Conservation (phyloP, 2,113 vertebrate species). For the Diadophis punctatus region DNA sequence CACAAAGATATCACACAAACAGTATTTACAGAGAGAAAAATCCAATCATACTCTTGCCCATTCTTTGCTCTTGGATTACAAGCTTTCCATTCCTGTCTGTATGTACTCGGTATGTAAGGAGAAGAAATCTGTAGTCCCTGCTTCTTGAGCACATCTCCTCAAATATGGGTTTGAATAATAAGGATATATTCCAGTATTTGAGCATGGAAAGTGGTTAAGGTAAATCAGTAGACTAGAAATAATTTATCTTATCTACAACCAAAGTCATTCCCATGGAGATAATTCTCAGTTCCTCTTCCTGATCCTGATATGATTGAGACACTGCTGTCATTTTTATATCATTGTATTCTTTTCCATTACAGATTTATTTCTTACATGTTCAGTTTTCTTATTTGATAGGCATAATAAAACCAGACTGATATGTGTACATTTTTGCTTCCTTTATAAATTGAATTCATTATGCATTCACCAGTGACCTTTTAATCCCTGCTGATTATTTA, state of each 20-base stretch:
- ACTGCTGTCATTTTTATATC: neutral
- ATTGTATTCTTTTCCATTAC: neutral
- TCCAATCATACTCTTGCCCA: neutral
- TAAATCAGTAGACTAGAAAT: neutral
- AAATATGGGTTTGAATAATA: neutral
- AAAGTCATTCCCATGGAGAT: neutral
- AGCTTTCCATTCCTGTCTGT: neutral
- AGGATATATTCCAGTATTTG: neutral
- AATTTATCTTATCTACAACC: neutral
- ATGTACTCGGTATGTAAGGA: neutral
- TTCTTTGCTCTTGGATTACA: neutral
- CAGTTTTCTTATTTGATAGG: neutral
- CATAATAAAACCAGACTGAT: neutral
- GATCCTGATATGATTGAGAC: neutral
- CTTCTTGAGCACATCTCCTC: neutral
- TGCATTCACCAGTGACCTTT: neutral
- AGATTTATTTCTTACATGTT: neutral
- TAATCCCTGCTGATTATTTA: neutral
- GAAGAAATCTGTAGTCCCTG: neutral
- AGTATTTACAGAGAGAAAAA: neutral
- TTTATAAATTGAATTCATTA: neutral
- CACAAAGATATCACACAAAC: conserved; percentile 45
- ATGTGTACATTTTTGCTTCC: neutral
- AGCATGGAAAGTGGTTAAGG: neutral
- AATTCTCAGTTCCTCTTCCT: neutral